Base-by-base conservation (phyloP, 64 coral and sea anemone species). In the Platygyra sinensis region DNA sequence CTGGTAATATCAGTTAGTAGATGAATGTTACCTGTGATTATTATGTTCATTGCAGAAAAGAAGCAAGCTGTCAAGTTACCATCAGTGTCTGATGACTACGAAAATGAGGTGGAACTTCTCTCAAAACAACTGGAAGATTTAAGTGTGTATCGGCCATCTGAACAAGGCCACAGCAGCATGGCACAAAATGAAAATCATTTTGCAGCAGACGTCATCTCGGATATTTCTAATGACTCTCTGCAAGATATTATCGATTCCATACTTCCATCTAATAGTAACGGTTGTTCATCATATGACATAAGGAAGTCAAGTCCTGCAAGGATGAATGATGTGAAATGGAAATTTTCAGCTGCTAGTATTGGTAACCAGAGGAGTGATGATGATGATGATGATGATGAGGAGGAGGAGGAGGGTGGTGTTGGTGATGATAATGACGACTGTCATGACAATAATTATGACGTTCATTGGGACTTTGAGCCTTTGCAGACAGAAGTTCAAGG, bases 231-330 rank as follows among this genome's bases (percentile, higher is more conserved):
- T 0, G 81, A 85, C 0, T 85, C 81, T 25, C 20, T 72, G 22
- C 81, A 85, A 64, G 62, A 72, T 4, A 71, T 85, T 36, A 85
- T 85, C 24, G 81, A 85, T 51, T 85, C 81, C 5, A 50, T 85
- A 85, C 60, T 85, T 5, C 81, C 81, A 52, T 46, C 19, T 10
- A 22, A 11, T 24, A 30, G 11, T 29, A 46, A 18, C 62, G 57
- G 33, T 75, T 1, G n/a, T 22, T 13, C 32, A 11, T 51, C 63
- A 24, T 12, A 14, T 86, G 72, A 20, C 83, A n/a, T 27, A 9
- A 38, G 50, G 28, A 52, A 39, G 3, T 57, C 7, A 13, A 36
- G 12, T 51, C 19, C 65, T 67, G 36, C 28, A 72, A 13, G n/a
- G 30, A 22, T 67, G 22, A 50, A 72, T 16, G 65, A 84, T 67